Percentiles rank a stretch among this genome's conserved stretches.
phyloP scores from a whole-genome alignment of 2,888 invertebrate species.

The Ariolimax columbianus region DNA sequence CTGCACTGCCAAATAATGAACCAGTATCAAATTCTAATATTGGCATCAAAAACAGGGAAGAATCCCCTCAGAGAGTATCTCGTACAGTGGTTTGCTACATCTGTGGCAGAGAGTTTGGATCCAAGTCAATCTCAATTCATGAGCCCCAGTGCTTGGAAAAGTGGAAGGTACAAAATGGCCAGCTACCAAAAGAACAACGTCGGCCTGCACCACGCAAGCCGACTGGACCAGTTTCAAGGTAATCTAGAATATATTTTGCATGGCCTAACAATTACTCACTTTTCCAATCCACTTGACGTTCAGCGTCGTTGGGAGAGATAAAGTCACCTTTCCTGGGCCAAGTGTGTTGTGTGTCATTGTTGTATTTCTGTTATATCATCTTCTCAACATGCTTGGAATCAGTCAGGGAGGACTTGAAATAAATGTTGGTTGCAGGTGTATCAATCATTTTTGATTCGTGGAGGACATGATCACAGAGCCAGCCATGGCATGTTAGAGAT shows the following conservation, averaged over 20 bases:
- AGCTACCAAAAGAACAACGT: slow-evolving; percentile 81
- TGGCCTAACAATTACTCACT: too few relatives aligned
- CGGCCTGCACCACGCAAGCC: slow-evolving; percentile 82
- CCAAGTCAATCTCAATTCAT: slow-evolving; percentile 83
- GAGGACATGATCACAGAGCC: too few relatives aligned
- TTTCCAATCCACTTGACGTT: too few relatives aligned
- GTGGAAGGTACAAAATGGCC: slow-evolving; percentile 82
- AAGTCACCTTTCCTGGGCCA: too few relatives aligned
- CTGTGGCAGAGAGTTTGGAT: slow-evolving; percentile 84
- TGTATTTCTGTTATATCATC: too few relatives aligned
- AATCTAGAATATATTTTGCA: background rate
- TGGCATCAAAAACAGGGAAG: slow-evolving; percentile 5
- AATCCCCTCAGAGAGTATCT: slow-evolving; percentile 60
- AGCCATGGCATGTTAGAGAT: too few relatives aligned
- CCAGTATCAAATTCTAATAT: background rate
- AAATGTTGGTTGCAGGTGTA: too few relatives aligned
- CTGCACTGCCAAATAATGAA: background rate
- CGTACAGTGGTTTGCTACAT: slow-evolving; percentile 82
- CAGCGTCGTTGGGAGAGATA: too few relatives aligned
- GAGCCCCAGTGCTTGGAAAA: slow-evolving; percentile 84
- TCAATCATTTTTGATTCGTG: too few relatives aligned
- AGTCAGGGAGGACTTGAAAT: too few relatives aligned
- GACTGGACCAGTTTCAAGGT: slow-evolving; percentile 55
- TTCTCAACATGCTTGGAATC: too few relatives aligned
- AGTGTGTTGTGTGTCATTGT: too few relatives aligned